Conservation (phyloP, 2,797 vertebrate species). For the Chrosomus eos region DNA sequence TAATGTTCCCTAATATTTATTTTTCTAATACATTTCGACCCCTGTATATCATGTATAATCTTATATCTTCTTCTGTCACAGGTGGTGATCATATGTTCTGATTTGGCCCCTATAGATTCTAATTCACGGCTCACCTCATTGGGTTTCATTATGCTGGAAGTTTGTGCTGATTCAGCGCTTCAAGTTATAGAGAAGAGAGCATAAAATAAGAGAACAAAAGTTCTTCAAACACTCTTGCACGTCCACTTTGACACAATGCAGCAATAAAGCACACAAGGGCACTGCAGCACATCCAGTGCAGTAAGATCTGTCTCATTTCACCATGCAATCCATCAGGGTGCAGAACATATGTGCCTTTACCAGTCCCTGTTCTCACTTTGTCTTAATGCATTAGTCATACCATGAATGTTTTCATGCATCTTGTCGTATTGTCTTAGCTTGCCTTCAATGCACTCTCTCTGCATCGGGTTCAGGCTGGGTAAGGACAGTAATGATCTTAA, state of each 20-base stretch:
- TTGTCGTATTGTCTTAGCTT: background rate
- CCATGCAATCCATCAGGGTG: background rate
- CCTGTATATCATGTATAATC: background rate
- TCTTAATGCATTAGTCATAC: constrained; percentile 6
- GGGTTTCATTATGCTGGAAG: constrained; percentile 25
- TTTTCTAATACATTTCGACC: background rate
- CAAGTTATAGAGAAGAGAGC: background rate
- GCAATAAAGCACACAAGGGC: background rate
- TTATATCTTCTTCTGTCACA: background rate
- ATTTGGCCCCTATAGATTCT: background rate
- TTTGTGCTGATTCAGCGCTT: constrained; percentile 46
- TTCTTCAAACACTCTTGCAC: background rate
- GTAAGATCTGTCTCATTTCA: constrained; percentile 4
- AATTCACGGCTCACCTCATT: background rate
- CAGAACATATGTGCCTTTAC: constrained; percentile 10
- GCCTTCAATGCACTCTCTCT: background rate
- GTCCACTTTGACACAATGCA: constrained; percentile 3
- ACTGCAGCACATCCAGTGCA: constrained; percentile 18
- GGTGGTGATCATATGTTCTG: background rate
- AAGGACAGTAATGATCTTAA: background rate
- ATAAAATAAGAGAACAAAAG: constrained; percentile 14
- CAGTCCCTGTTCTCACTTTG: background rate
- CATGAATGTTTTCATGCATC: background rate
- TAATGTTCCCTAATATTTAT: background rate
- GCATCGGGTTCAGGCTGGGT: background rate